These are phyloP conservation scores for Candidula unifasciata DNA, from an alignment of 2,888 invertebrate species.

Conservation along the genomic window DNA sequence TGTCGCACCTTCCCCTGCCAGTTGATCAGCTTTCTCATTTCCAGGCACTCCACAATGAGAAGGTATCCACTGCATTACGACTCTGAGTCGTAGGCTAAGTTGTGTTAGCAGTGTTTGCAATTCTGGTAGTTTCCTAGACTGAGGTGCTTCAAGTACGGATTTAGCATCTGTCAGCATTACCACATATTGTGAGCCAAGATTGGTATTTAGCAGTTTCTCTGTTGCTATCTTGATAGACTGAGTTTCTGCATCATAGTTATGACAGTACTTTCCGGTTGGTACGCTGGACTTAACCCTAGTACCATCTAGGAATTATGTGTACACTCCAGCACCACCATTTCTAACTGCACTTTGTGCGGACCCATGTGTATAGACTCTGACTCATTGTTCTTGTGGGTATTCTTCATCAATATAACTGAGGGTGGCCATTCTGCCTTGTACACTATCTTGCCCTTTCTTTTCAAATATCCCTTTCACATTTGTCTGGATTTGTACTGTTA, in stretches of 20 bases:
- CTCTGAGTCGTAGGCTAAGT: not conserved
- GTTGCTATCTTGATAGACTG: constrained; percentile 3
- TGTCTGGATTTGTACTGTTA: no score
- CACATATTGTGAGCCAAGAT: not conserved
- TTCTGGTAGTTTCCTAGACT: not conserved
- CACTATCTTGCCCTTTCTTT: no score
- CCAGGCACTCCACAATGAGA: constrained; percentile 7
- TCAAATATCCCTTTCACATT: no score
- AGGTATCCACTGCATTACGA: not conserved
- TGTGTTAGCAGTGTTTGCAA: not conserved
- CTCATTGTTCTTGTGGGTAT: no score
- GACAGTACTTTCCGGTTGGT: not conserved
- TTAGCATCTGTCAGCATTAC: not conserved
- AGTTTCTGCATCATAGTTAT: constrained; percentile 4
- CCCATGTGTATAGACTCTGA: no score
- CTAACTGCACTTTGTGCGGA: no score
- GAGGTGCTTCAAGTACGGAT: not conserved
- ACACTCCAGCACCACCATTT: no score
- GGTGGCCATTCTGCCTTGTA: no score
- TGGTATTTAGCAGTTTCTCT: constrained; percentile 4
- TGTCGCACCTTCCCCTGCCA: not conserved
- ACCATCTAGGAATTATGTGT: no score
- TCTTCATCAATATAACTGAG: no score
- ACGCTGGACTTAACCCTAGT: no score
- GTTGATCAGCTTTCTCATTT: not conserved